These are phyloP conservation scores for Belonocnema kinseyi DNA, from an alignment of 1,140 invertebrate genomes.

Conservation along the genomic window DNA sequence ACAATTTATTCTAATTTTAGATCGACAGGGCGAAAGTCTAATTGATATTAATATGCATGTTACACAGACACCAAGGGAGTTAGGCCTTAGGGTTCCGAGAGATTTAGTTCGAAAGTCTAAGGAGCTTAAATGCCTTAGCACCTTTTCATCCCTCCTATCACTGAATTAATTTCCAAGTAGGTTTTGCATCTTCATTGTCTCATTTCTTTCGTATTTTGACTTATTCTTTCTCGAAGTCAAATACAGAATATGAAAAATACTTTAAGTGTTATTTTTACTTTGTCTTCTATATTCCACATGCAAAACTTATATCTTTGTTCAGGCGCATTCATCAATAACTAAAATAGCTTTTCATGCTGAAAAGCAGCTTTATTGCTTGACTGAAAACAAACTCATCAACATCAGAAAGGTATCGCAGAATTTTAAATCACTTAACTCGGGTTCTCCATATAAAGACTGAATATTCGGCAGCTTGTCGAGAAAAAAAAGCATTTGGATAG, in stretches of 20 bases:
- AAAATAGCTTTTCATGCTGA: conserved; percentile 51
- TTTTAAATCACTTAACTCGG: conserved; percentile 53
- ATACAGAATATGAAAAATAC: neutral
- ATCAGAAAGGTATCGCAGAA: conserved; percentile 56
- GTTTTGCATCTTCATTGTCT: neutral
- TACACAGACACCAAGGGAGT: neutral
- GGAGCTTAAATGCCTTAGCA: conserved; percentile 2
- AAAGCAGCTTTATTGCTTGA: conserved; percentile 41
- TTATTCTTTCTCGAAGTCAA: neutral
- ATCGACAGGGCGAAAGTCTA: neutral
- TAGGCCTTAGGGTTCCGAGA: neutral
- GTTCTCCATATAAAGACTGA: conserved; percentile 53
- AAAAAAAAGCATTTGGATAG: neutral
- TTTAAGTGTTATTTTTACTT: too few relatives aligned
- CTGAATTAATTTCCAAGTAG: neutral
- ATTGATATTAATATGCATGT: conserved; percentile 10
- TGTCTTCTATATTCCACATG: neutral
- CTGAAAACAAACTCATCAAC: conserved; percentile 59
- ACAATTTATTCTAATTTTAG: neutral
- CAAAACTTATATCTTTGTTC: conserved; percentile 54
- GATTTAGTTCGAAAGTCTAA: conserved; percentile 10
- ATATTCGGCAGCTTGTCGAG: conserved; percentile 15
- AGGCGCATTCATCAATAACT: conserved; percentile 58
- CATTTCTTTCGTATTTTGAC: neutral
- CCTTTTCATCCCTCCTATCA: neutral